Conservation (phyloP, 2,113 vertebrate species). For the Speoplatyrhinus poulsoni region DNA sequence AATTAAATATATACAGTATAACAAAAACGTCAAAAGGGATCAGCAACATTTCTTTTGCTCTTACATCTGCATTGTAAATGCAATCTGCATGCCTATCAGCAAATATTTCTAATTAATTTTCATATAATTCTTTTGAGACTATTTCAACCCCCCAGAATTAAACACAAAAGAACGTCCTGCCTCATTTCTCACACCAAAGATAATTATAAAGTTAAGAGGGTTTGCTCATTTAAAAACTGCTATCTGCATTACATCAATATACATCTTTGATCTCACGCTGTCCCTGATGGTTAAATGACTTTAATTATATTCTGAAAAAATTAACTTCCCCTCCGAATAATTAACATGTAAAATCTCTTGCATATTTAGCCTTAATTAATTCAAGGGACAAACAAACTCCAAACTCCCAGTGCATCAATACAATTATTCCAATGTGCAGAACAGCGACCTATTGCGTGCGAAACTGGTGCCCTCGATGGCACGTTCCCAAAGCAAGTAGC, state of each 20-base stretch:
- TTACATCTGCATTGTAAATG: constrained; percentile 70
- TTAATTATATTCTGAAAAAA: constrained; percentile 78
- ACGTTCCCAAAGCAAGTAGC: constrained; percentile 31
- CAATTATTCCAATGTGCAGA: constrained; percentile 40
- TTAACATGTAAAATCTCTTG: constrained; percentile 62
- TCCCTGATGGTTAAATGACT: constrained; percentile 74
- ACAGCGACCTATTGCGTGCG: constrained; percentile 48
- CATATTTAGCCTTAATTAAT: constrained; percentile 58
- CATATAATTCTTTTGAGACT: constrained; percentile 74
- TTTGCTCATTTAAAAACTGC: constrained; percentile 74
- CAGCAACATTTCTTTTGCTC: constrained; percentile 9
- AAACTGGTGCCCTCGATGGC: constrained; percentile 44
- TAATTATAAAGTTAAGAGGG: constrained; percentile 79
- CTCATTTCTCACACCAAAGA: constrained; percentile 67
- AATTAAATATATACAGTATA: background rate
- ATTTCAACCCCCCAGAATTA: constrained; percentile 72
- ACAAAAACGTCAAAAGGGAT: background rate
- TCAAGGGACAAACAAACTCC: constrained; percentile 64
- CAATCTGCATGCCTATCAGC: constrained; percentile 67
- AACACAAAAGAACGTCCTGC: constrained; percentile 73
- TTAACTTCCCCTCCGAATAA: constrained; percentile 68
- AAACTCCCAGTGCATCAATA: constrained; percentile 42
- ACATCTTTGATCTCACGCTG: constrained; percentile 74
- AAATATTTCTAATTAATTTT: constrained; percentile 73
- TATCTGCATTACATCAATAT: constrained; percentile 75